A percentile compares a stretch with the other conserved stretches of the same genome.
Evolutionary conservation across 1,140 invertebrate species (phyloP).

Genomic region (Ganaspis sp.): DNA sequence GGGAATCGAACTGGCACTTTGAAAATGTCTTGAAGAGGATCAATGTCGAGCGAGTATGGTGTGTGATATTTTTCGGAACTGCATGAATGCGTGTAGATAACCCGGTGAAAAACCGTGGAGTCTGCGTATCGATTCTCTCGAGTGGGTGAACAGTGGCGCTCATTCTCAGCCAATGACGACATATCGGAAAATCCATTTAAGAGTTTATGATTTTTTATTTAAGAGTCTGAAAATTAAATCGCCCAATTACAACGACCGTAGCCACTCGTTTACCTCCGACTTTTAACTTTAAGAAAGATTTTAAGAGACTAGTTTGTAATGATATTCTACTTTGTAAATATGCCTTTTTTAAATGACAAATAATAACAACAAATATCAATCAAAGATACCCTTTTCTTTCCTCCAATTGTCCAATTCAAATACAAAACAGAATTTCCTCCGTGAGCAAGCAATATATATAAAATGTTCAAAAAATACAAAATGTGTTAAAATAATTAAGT

Average conservation of each 20-base stretch:
- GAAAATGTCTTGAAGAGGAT: neutral
- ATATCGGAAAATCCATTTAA: neutral
- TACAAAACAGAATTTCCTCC: no score
- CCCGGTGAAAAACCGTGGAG: conserved; percentile 41
- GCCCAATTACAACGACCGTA: neutral
- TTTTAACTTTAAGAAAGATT: neutral
- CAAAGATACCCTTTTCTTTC: neutral
- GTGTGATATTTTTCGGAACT: conserved; percentile 27
- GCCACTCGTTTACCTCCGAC: conserved; percentile 8
- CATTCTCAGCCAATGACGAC: conserved; percentile 34
- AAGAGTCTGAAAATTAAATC: neutral
- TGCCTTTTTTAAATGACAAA: conserved; percentile 8
- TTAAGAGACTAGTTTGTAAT: conserved; percentile 17
- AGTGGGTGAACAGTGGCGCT: conserved; percentile 48
- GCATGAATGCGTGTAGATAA: conserved; percentile 7
- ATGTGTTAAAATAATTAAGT: no score
- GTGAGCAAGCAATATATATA: no score
- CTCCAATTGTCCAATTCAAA: no score
- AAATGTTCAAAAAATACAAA: no score
- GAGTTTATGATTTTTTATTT: neutral
- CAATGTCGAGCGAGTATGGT: neutral
- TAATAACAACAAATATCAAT: conserved; percentile 10
- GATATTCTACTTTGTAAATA: conserved; percentile 8
- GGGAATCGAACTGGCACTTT: neutral
- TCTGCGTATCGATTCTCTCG: conserved; percentile 54